Evolutionary conservation across 1,140 invertebrate species (phyloP), one percentile per base, ranked within the genome.

Genomic region (Zeugodacus cucurbitae): DNA sequence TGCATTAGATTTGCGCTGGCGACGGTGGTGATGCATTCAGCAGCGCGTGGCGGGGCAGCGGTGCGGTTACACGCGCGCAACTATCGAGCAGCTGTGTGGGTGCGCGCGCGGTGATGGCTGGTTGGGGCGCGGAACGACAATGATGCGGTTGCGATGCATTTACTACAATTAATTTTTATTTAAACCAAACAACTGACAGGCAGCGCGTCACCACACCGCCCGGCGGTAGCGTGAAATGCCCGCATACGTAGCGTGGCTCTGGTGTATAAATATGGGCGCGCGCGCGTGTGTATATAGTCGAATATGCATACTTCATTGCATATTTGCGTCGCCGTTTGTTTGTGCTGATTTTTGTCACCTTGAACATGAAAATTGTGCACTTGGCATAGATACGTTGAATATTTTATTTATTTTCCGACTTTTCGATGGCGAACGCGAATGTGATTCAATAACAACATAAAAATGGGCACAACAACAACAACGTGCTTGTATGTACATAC

Each of bases 321-420:
- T 62, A 62, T 14, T 62, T 82, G 41, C 41, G 22, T 82, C 44
- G 74, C n/a, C 48, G n/a, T 17, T 82, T 82, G 10, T 82, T 44
- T 48, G 37, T 82, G 74, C 74, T 48, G n/a, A 82, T 48, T 86
- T 87, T 87, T 87, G 86, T 89, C 88, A 89, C 88, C 88, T 89
- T 89, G 88, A 89, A 89, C 88, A 89, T 89, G 88, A 89, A 89
- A 89, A 89, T 54, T 87, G 88, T 89, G 74, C 87, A 89, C 88
- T 89, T 89, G 88, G 88, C 88, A 89, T 74, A 89, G 86, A 89
- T 87, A 88, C 58, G 59, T 59, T 41, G 87, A 88, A 87, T 67
- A 87, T 87, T 82, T 82, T 82, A 82, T 82, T 82, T 82, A 82
- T 82, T 82, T 82, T 82, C 74, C 74, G 74, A 82, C 37, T 48